A percentile compares a stretch with the other conserved stretches of the same genome.
Conservation (phyloP, 2,888 invertebrate genomes). For the Saturnia japonica region DNA sequence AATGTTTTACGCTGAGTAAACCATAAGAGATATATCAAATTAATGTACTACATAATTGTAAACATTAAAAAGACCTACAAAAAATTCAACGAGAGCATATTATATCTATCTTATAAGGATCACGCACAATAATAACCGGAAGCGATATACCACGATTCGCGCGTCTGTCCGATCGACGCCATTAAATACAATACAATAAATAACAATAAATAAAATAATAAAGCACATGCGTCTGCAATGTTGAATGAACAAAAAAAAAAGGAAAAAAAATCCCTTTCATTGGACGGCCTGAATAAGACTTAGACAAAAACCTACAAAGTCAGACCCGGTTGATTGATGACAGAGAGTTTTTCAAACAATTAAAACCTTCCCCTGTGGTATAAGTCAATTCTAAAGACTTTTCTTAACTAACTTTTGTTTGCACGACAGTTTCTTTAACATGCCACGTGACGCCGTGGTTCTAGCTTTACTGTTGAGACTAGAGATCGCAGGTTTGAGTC, state of each 20-base stretch:
- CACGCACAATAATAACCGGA: too few relatives aligned
- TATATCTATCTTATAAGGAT: too few relatives aligned
- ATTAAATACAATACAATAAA: background rate
- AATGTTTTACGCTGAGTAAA: too few relatives aligned
- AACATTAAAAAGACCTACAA: too few relatives aligned
- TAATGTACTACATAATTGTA: too few relatives aligned
- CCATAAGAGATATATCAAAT: too few relatives aligned
- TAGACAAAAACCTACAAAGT: background rate
- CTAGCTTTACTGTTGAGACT: background rate
- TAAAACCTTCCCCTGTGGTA: background rate
- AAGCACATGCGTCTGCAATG: background rate
- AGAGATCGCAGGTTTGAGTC: background rate
- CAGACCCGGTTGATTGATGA: constrained; percentile 17
- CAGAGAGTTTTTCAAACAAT: constrained; percentile 28
- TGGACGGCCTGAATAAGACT: background rate
- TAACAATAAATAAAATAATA: background rate
- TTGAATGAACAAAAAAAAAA: background rate
- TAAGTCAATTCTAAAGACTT: background rate
- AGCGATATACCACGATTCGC: too few relatives aligned
- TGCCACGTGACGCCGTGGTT: background rate
- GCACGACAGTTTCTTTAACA: background rate
- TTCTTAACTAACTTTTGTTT: background rate
- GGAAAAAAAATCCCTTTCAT: background rate
- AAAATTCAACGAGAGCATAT: too few relatives aligned
- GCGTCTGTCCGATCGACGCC: too few relatives aligned